These are phyloP conservation scores for Scotopteryx bipunctaria DNA, from an alignment of 2,888 invertebrate species.

Conservation along the genomic window DNA sequence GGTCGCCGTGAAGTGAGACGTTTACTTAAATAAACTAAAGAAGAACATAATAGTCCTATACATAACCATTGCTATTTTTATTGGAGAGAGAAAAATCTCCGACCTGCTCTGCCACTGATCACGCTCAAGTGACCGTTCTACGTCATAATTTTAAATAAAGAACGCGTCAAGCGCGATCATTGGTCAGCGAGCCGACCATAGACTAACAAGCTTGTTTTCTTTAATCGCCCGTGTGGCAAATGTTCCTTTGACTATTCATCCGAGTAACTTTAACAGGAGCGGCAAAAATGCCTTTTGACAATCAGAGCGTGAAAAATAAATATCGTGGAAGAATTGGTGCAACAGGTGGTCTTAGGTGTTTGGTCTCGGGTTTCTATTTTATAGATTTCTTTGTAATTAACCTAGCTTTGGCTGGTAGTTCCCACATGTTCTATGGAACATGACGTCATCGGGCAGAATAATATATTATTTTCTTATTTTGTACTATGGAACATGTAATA, in stretches of 20 bases:
- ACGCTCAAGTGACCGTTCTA: slow-evolving; percentile 46
- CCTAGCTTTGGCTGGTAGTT: too few relatives aligned
- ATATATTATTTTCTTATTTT: too few relatives aligned
- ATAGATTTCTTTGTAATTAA: too few relatives aligned
- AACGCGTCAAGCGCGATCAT: slow-evolving; percentile 61
- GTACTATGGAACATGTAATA: too few relatives aligned
- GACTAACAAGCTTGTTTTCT: slow-evolving; percentile 66
- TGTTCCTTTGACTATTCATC: slow-evolving; percentile 63
- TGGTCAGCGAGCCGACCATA: slow-evolving; percentile 63
- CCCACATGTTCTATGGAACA: too few relatives aligned
- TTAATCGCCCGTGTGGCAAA: slow-evolving; percentile 56
- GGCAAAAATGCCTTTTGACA: slow-evolving; percentile 29
- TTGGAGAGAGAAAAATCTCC: slow-evolving; percentile 46
- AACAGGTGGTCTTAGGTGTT: slow-evolving; percentile 1
- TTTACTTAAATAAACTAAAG: too few relatives aligned
- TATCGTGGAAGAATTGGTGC: slow-evolving; percentile 8
- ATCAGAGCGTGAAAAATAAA: slow-evolving; percentile 28
- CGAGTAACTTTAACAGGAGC: slow-evolving; percentile 62
- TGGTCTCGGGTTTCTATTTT: background rate
- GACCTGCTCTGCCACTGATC: slow-evolving; percentile 42
- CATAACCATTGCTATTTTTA: too few relatives aligned
- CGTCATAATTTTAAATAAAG: slow-evolving; percentile 63
- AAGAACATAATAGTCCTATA: too few relatives aligned
- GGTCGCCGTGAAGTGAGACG: background rate
- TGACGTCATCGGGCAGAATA: too few relatives aligned